Evolutionary conservation across 2,888 invertebrate species (phyloP).

Genomic region (Hesperia comma): DNA sequence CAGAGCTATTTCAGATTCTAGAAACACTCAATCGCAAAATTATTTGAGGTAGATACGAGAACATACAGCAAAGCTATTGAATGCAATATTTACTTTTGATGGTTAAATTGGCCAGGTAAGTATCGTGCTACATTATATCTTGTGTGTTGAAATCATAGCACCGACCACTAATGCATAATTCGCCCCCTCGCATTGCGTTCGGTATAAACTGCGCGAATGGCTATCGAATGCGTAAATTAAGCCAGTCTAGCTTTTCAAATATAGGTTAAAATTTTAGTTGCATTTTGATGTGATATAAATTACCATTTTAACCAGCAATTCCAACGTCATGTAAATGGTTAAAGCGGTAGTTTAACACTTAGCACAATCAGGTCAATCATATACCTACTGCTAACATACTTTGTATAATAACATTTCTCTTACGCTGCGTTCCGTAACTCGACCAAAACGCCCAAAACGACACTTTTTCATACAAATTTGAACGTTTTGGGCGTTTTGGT

Average conservation of each 20-base stretch:
- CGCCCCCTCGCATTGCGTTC: slow-evolving; percentile 14
- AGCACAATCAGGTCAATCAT: no score
- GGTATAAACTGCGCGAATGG: background rate
- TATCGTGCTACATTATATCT: slow-evolving; percentile 23
- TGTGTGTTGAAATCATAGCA: slow-evolving; percentile 29
- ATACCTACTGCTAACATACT: no score
- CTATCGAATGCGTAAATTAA: slow-evolving; percentile 7
- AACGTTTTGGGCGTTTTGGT: no score
- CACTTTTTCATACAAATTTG: no score
- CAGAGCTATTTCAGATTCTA: slow-evolving; percentile 6
- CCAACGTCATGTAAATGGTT: no score
- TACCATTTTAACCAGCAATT: background rate
- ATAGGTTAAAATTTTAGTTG: slow-evolving; percentile 4
- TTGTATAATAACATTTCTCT: no score
- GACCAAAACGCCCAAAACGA: no score
- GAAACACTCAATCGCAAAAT: slow-evolving; percentile 19
- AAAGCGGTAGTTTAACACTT: no score
- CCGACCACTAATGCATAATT: slow-evolving; percentile 29
- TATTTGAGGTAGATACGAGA: slow-evolving; percentile 6
- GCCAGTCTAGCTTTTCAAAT: slow-evolving; percentile 8
- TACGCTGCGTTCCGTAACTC: no score
- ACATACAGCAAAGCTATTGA: slow-evolving; percentile 13
- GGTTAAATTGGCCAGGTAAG: slow-evolving; percentile 28
- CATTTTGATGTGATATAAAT: slow-evolving; percentile 1
- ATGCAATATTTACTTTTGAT: slow-evolving; percentile 32